phyloP scores from a whole-genome alignment of 2,888 invertebrate genomes.

The Andrena haemorrhoa region DNA sequence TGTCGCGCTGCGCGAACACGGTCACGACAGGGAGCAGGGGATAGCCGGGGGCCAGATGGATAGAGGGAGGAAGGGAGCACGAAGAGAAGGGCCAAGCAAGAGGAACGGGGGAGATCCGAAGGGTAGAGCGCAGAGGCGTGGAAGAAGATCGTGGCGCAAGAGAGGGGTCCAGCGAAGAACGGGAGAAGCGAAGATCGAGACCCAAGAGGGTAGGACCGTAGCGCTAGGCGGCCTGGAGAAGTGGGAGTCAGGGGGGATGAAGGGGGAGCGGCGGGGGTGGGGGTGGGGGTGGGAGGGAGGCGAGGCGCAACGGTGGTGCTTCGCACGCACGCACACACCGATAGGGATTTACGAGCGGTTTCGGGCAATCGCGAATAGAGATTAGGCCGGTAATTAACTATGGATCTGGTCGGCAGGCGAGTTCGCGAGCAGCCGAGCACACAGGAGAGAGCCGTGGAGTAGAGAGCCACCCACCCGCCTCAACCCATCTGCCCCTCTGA shows the following conservation, averaged over 20 bases:
- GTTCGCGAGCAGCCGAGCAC: constrained; percentile 73
- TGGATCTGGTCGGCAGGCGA: constrained; percentile 83
- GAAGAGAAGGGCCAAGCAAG: neutral
- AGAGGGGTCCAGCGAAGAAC: neutral
- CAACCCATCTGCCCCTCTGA: too few species aligned
- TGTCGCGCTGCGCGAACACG: constrained; percentile 24
- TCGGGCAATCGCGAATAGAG: constrained; percentile 85
- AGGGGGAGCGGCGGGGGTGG: neutral
- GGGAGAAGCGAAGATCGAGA: constrained; percentile 37
- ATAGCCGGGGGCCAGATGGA: neutral
- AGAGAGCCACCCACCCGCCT: constrained; percentile 17
- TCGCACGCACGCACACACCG: constrained; percentile 79
- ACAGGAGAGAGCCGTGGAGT: constrained; percentile 73
- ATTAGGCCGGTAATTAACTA: constrained; percentile 85
- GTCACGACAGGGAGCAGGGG: neutral
- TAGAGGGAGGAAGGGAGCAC: constrained; percentile 28
- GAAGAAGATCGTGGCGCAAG: too few species aligned
- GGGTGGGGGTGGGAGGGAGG: neutral
- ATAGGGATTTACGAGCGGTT: constrained; percentile 85
- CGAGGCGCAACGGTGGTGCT: constrained; percentile 49
- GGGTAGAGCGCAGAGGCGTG: too few species aligned
- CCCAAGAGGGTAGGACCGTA: neutral
- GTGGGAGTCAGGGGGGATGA: neutral
- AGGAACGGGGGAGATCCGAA: too few species aligned
- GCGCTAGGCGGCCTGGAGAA: neutral